phyloP scores from a whole-genome alignment of 1,140 invertebrate species.

The Drosophila lacertosa region DNA sequence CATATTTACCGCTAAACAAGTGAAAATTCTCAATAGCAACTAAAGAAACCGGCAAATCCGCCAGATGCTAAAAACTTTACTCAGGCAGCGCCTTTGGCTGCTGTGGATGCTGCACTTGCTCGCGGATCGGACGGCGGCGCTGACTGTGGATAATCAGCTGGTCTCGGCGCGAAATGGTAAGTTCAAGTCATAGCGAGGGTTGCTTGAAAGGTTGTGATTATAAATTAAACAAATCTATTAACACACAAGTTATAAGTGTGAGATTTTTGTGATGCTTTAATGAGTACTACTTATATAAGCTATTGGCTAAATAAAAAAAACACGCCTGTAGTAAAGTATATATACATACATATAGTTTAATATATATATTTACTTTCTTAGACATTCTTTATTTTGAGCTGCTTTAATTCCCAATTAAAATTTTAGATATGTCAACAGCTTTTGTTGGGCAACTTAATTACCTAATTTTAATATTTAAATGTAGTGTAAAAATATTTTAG shows the following conservation, averaged over 20 bases:
- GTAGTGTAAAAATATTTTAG: too few species aligned
- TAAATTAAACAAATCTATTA: slow-evolving; percentile 4
- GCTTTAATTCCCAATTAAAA: too few species aligned
- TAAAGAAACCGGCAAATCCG: slow-evolving; percentile 14
- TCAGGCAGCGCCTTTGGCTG: slow-evolving; percentile 25
- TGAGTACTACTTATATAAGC: too few species aligned
- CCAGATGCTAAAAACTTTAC: slow-evolving; percentile 25
- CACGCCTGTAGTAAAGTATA: too few species aligned
- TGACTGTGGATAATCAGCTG: slow-evolving; percentile 82
- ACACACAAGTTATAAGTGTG: slow-evolving; percentile 5
- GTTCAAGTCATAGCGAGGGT: neutral
- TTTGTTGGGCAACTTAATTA: too few species aligned
- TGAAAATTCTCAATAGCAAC: slow-evolving; percentile 10
- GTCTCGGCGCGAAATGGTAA: slow-evolving; percentile 82
- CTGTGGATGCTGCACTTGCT: slow-evolving; percentile 38
- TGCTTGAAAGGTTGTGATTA: neutral
- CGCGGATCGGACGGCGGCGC: slow-evolving; percentile 15
- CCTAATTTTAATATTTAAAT: too few species aligned
- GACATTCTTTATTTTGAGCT: too few species aligned
- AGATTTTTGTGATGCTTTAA: too few species aligned
- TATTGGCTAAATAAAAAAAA: too few species aligned
- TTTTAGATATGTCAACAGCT: too few species aligned
- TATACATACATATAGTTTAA: too few species aligned
- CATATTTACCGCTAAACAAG: neutral
- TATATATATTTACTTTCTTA: too few species aligned